phyloP scores from a whole-genome alignment of 1,140 invertebrate genomes.

The Cotesia chilonis region DNA sequence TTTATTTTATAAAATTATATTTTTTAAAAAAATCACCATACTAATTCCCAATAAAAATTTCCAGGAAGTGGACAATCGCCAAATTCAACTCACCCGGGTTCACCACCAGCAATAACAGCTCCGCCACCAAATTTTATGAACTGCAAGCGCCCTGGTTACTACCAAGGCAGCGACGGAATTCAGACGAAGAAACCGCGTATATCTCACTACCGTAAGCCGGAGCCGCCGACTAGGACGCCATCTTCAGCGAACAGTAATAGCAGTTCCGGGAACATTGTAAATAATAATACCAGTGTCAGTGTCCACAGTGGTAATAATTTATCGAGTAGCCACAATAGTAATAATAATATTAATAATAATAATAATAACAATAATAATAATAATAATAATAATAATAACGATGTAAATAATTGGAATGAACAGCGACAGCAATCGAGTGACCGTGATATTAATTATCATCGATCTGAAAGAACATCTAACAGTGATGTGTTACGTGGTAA shows the following conservation, averaged over 20 bases:
- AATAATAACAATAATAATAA: background rate
- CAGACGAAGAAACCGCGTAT: conserved; percentile 82
- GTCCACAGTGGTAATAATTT: background rate
- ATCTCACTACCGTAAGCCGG: conserved; percentile 77
- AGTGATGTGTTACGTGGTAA: background rate
- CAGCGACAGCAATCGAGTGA: conserved; percentile 7
- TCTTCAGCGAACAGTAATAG: conserved; percentile 39
- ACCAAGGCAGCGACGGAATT: conserved; percentile 70
- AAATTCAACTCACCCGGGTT: conserved; percentile 74
- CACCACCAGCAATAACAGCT: conserved; percentile 67
- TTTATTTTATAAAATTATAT: too few relatives aligned
- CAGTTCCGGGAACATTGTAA: conserved; percentile 23
- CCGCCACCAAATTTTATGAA: conserved; percentile 52
- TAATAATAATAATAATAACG: background rate
- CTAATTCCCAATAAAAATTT: background rate
- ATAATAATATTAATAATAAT: background rate
- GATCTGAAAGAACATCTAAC: conserved; percentile 20
- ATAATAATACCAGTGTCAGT: conserved; percentile 46
- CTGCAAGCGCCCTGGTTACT: conserved; percentile 69
- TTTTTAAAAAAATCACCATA: background rate
- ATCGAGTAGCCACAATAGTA: background rate
- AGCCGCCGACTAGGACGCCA: conserved; percentile 54
- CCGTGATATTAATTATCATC: conserved; percentile 9
- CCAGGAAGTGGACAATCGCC: conserved; percentile 73
- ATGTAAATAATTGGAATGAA: conserved; percentile 12